Percentiles rank a stretch among this genome's conserved stretches.
Conservation (phyloP, 2,113 vertebrate species). For the Pontoporia blainvillei region DNA sequence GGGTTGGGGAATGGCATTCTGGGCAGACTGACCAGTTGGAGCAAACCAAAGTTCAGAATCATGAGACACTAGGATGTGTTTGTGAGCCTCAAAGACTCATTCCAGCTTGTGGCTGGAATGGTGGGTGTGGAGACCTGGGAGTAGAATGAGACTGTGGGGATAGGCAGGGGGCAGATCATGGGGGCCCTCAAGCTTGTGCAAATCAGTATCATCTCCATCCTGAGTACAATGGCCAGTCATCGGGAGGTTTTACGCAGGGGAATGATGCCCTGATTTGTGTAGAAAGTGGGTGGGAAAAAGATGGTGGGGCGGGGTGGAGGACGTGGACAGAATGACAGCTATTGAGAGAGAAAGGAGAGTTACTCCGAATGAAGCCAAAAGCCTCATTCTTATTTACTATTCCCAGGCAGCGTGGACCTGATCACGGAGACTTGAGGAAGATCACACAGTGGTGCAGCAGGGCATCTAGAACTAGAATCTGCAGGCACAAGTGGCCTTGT, state of each 20-base stretch:
- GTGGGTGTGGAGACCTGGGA: neutral
- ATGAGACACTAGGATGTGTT: neutral
- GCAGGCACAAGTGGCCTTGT: neutral
- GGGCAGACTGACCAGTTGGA: neutral
- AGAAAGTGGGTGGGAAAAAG: neutral
- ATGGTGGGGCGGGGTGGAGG: neutral
- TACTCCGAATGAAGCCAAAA: neutral
- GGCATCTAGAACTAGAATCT: neutral
- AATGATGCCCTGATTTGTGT: neutral
- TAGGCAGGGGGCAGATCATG: neutral
- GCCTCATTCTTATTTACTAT: neutral
- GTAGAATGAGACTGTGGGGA: neutral
- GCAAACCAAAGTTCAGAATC: neutral
- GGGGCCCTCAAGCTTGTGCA: neutral
- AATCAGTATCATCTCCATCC: neutral
- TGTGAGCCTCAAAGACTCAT: neutral
- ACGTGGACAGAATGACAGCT: neutral
- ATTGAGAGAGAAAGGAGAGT: neutral
- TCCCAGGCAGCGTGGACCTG: neutral
- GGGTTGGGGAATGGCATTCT: neutral
- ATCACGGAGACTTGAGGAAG: neutral
- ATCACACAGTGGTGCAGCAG: neutral
- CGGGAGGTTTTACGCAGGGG: neutral
- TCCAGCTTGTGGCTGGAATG: neutral
- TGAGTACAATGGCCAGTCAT: neutral